phyloP scores from a whole-genome alignment of 1,140 invertebrate genomes.

The Drosophila funebris region DNA sequence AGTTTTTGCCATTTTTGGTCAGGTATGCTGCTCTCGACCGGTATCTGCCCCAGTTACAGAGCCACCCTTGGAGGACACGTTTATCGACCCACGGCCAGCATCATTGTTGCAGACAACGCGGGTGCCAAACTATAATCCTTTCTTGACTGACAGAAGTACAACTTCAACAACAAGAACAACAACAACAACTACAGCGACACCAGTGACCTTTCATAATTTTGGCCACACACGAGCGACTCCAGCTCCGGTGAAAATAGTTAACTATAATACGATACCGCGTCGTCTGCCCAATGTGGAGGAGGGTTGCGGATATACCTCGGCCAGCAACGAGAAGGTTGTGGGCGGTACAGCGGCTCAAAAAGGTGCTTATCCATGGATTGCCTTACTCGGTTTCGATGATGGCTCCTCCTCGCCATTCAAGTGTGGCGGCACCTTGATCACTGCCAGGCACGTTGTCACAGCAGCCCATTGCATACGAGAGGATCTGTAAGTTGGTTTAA shows the following conservation, averaged over 20 bases:
- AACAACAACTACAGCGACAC: slow-evolving; percentile 23
- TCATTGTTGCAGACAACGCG: not conserved
- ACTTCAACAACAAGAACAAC: not conserved
- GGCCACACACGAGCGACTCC: not conserved
- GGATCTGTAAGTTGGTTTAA: slow-evolving; percentile 56
- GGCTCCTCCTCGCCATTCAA: slow-evolving; percentile 62
- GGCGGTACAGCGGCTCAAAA: slow-evolving; percentile 80
- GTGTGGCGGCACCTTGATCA: slow-evolving; percentile 79
- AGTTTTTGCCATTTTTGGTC: slow-evolving; percentile 15
- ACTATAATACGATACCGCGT: slow-evolving; percentile 49
- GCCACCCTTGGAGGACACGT: not conserved
- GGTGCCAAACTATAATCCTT: not conserved
- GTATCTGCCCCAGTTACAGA: slow-evolving; percentile 44
- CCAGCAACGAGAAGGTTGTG: slow-evolving; percentile 81
- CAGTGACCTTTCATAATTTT: slow-evolving; percentile 49
- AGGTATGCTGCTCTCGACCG: slow-evolving; percentile 74
- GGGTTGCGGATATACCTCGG: slow-evolving; percentile 80
- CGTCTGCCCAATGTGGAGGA: slow-evolving; percentile 60
- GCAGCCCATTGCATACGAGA: slow-evolving; percentile 77
- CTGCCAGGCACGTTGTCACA: slow-evolving; percentile 73
- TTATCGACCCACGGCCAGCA: not conserved
- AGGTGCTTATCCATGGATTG: slow-evolving; percentile 81
- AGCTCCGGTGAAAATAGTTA: not conserved
- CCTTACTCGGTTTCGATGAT: slow-evolving; percentile 71
- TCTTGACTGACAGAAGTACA: not conserved